phyloP scores from a whole-genome alignment of 2,888 invertebrate genomes.

The Copidosoma aretas region DNA sequence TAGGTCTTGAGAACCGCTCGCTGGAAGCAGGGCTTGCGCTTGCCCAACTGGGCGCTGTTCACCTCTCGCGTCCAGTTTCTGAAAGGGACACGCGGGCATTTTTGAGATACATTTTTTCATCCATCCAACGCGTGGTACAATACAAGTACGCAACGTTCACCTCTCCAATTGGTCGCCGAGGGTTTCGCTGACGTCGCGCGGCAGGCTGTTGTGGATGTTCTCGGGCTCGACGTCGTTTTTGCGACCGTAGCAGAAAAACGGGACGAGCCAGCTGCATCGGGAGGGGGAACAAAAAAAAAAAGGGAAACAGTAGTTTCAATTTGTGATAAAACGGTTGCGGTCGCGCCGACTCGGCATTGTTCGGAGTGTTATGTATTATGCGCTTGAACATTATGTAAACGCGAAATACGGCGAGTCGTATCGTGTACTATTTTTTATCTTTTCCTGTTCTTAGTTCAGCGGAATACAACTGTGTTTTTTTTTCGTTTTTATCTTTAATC shows the following conservation, averaged over 20 bases:
- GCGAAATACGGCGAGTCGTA: too few species aligned
- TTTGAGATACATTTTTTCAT: not conserved
- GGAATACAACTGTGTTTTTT: too few species aligned
- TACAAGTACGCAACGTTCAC: slow-evolving; percentile 50
- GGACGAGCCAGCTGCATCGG: slow-evolving; percentile 74
- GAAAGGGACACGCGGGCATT: too few species aligned
- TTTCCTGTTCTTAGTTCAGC: too few species aligned
- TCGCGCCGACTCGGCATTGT: too few species aligned
- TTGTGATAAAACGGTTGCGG: too few species aligned
- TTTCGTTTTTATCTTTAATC: too few species aligned
- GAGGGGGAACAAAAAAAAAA: not conserved
- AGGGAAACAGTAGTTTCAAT: too few species aligned
- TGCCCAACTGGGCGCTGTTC: slow-evolving; percentile 62
- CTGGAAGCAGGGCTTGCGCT: slow-evolving; percentile 67
- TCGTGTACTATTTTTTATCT: too few species aligned
- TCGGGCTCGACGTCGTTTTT: slow-evolving; percentile 70
- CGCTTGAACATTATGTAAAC: too few species aligned
- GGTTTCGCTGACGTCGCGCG: slow-evolving; percentile 69
- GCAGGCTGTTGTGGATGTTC: slow-evolving; percentile 71
- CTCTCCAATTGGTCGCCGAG: slow-evolving; percentile 73
- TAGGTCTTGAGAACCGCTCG: slow-evolving; percentile 70
- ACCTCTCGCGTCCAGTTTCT: slow-evolving; percentile 71
- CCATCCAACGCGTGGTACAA: not conserved
- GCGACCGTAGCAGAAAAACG: slow-evolving; percentile 71
- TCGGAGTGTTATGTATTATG: too few species aligned